Conservation (phyloP, 2,797 vertebrate genomes). For the Hyperoplus lanceolatus region DNA sequence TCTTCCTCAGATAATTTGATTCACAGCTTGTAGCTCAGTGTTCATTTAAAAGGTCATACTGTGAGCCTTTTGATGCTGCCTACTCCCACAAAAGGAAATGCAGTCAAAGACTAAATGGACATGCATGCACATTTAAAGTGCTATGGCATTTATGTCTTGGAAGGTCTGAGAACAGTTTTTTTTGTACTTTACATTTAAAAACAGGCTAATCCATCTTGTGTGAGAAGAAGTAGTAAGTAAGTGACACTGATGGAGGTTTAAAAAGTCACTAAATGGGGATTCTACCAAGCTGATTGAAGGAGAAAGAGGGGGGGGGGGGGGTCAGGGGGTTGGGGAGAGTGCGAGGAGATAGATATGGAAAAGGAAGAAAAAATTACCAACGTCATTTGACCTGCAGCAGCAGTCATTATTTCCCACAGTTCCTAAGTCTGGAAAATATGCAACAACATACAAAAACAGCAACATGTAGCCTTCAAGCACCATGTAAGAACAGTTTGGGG, state of each 20-base stretch:
- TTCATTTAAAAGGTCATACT: conserved; percentile 27
- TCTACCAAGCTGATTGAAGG: conserved; percentile 71
- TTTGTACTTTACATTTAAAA: conserved; percentile 39
- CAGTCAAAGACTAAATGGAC: conserved; percentile 39
- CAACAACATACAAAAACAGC: conserved; percentile 93
- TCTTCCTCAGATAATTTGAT: conserved; percentile 22
- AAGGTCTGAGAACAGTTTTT: conserved; percentile 25
- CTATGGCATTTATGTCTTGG: conserved; percentile 25
- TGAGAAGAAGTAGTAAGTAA: conserved; percentile 41
- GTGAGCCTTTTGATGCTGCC: conserved; percentile 39
- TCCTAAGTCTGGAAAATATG: conserved; percentile 99
- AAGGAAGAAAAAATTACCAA: conserved; percentile 98
- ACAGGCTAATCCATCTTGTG: conserved; percentile 28
- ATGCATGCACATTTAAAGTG: conserved; percentile 69
- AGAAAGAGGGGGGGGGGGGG: conserved; percentile 74
- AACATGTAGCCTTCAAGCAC: conserved; percentile 85
- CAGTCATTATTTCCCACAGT: conserved; percentile 99
- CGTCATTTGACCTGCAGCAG: conserved; percentile 99
- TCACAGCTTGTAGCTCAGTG: conserved; percentile 33
- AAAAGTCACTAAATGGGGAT: conserved; percentile 72
- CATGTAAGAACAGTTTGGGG: conserved; percentile 80
- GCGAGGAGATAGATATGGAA: conserved; percentile 93
- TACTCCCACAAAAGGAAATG: conserved; percentile 53
- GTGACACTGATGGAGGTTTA: conserved; percentile 86
- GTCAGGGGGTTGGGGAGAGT: conserved; percentile 80